phyloP scores from a whole-genome alignment of 2,797 vertebrate species.

The Melanotaenia maccullochi region DNA sequence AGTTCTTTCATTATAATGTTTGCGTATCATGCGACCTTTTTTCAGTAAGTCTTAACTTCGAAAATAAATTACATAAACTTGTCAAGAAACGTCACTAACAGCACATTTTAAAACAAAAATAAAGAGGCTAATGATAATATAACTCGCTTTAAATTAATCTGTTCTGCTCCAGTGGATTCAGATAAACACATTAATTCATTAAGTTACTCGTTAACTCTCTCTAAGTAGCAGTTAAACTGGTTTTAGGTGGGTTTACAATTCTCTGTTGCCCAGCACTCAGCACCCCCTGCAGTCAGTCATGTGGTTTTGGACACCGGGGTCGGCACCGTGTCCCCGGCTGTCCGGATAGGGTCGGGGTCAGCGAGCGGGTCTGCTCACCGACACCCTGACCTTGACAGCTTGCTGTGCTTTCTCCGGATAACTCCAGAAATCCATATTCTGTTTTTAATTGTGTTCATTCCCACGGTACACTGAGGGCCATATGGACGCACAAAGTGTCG shows the following conservation, averaged over 20 bases:
- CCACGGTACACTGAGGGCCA: slow-evolving; percentile 82
- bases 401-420: slow-evolving; percentile 73
- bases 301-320: slow-evolving; percentile 1
- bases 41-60: background rate
- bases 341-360: slow-evolving; percentile 27
- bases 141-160: background rate
- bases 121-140: background rate
- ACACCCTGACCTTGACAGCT: slow-evolving; percentile 85
- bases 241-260: background rate
- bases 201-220: slow-evolving; percentile 4
- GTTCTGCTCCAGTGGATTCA: background rate
- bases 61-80: background rate
- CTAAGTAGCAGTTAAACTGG: slow-evolving; percentile 1
- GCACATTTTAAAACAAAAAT: background rate
- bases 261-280: background rate
- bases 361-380: slow-evolving; percentile 52
- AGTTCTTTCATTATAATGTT: background rate
- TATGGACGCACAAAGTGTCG: slow-evolving; percentile 83
- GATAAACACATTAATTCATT: background rate
- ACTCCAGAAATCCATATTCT: slow-evolving; percentile 83
- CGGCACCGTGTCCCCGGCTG: slow-evolving; percentile 10
- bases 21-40: background rate
- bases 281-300: slow-evolving; percentile 2
- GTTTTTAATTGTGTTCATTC: slow-evolving; percentile 85
- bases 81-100: background rate